phyloP scores from a whole-genome alignment of 2,888 invertebrate genomes.

The Leucania comma region DNA sequence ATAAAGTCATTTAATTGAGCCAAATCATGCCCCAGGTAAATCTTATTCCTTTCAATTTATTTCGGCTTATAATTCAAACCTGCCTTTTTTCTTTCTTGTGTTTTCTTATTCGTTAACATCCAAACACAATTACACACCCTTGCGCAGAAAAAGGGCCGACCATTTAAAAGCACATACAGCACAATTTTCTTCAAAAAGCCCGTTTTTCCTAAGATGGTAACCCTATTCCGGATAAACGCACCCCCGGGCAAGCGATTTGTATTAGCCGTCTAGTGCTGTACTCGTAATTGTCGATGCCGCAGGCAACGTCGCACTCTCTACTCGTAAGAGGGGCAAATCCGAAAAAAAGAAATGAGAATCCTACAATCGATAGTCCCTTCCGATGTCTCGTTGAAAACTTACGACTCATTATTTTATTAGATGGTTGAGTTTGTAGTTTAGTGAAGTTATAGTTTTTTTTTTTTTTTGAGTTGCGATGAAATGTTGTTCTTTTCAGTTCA shows the following conservation, averaged over 20 bases:
- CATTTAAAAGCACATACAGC: constrained; percentile 56
- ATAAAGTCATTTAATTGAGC: constrained; percentile 1
- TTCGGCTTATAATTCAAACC: constrained; percentile 19
- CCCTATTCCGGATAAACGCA: constrained; percentile 83
- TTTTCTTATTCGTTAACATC: constrained; percentile 41
- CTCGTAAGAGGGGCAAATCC: constrained; percentile 80
- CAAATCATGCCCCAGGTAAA: constrained; percentile 22
- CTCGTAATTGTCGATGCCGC: constrained; percentile 88
- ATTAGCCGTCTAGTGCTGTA: constrained; percentile 89
- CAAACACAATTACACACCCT: constrained; percentile 44
- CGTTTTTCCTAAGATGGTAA: constrained; percentile 58
- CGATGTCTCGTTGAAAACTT: constrained; percentile 66
- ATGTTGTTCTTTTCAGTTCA: neutral
- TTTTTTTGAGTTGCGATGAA: neutral
- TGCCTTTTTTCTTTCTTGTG: constrained; percentile 24
- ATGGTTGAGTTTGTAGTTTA: constrained; percentile 5
- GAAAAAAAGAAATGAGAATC: constrained; percentile 79
- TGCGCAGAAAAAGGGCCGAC: constrained; percentile 32
- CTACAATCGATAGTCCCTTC: constrained; percentile 73
- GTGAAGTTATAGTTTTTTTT: neutral
- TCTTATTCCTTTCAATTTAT: constrained; percentile 38
- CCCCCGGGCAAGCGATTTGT: constrained; percentile 88
- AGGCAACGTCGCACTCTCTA: constrained; percentile 83
- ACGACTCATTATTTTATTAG: constrained; percentile 59
- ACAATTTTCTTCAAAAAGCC: constrained; percentile 47